These are phyloP conservation scores for Cyclina sinensis DNA, from an alignment of 1,140 invertebrate species.

Conservation along the genomic window DNA sequence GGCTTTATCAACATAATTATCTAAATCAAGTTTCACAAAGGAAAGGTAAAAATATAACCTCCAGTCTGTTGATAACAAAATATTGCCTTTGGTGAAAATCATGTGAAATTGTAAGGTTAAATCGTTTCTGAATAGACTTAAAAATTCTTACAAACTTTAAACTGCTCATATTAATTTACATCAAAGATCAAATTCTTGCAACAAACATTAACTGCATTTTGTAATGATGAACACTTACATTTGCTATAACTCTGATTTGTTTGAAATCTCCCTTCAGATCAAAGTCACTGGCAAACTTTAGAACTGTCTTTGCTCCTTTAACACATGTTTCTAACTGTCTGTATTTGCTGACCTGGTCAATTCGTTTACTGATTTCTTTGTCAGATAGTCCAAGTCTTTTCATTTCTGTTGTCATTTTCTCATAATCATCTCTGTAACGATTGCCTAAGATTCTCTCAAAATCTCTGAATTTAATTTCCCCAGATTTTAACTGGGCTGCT, in stretches of 20 bases:
- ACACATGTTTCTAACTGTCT: conserved; percentile 35
- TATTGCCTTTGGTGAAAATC: no score
- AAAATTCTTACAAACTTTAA: no score
- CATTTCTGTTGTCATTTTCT: conserved; percentile 19
- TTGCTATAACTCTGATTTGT: conserved; percentile 17
- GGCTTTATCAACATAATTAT: no score
- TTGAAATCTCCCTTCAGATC: conserved; percentile 37
- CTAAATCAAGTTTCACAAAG: no score
- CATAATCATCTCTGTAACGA: neutral
- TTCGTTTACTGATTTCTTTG: neutral
- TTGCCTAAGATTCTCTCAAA: conserved; percentile 22
- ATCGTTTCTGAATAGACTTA: no score
- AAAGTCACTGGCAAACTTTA: neutral
- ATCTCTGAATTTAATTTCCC: conserved; percentile 12
- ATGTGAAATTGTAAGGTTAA: no score
- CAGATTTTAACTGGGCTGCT: neutral
- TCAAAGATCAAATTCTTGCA: no score
- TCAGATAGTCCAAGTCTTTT: neutral
- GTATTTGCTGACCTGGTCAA: conserved; percentile 25
- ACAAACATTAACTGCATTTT: no score
- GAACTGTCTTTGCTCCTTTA: conserved; percentile 19
- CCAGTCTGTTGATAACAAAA: neutral
- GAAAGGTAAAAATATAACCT: no score
- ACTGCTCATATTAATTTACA: no score
- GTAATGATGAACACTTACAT: neutral